Base-by-base conservation (phyloP, 2,113 vertebrate species). In the Amazona guildingii region DNA sequence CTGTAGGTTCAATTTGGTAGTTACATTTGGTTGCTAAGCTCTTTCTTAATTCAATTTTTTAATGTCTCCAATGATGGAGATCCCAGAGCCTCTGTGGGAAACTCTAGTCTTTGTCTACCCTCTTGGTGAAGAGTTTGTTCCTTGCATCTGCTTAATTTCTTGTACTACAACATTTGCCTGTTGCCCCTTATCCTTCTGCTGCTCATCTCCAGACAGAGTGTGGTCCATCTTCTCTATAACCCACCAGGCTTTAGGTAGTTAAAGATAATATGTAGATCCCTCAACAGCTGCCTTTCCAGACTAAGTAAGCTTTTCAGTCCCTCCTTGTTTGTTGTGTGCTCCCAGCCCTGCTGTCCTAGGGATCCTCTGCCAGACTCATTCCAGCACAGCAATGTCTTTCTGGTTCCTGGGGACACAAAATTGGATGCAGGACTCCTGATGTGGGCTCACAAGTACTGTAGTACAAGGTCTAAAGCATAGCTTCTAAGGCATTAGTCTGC, bases 231-330 rank as follows among this genome's bases (percentile, higher is more conserved):
- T 74, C 33, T 54, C 39, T 80, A 17, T 66, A 76, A 83, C 2
- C 3, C 7, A 39, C 9, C 20, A 61, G 0, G 1, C 2, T 3
- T 54, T 66, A 44, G 3, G 55, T 27, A 48, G 15, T 13, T 33
- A 14, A 87, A 69, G 23, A n/a, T 20, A 44, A 48, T 74, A 39
- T 39, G 29, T 59, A 66, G 8, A 66, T 61, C 6, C 6, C 15
- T 55, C 39, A 80, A 35, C 10, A 76, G 4, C 6, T 63, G 9
- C 37, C 33, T 73, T 43, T 24, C 6, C 5, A 57, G 41, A 7
- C 12, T 33, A 72, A 85, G 39, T 2, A 19, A 31, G 5, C 21
- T 68, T 59, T 91, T 85, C n/a, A 78, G 13, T 73, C 2, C 19
- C 4, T 29, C 27, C 7, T 46, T 55, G 1, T 84, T 41, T 74